phyloP scores from a whole-genome alignment of 1,140 invertebrate genomes.

The Thaumetopoea pityocampa region DNA sequence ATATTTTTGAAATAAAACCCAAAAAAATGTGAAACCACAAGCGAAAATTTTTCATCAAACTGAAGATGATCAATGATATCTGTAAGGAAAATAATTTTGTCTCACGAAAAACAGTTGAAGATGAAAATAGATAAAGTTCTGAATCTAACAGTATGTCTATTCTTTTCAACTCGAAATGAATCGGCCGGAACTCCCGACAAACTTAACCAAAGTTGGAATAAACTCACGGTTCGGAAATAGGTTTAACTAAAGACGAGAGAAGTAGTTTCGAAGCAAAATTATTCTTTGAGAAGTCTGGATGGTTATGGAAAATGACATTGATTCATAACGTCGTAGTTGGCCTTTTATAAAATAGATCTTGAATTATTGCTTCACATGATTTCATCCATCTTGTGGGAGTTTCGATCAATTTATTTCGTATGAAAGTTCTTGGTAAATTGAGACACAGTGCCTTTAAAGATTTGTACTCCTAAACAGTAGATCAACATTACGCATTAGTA shows the following conservation, averaged over 20 bases:
- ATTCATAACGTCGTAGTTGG: slow-evolving; percentile 35
- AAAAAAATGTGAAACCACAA: no score
- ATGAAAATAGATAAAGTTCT: slow-evolving; percentile 40
- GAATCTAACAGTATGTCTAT: slow-evolving; percentile 38
- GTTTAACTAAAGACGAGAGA: slow-evolving; percentile 50
- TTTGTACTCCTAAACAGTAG: no score
- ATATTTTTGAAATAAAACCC: no score
- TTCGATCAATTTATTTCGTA: slow-evolving; percentile 2
- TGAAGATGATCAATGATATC: no score
- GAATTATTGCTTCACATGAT: slow-evolving; percentile 13
- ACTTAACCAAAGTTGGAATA: slow-evolving; percentile 43
- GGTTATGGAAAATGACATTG: slow-evolving; percentile 47
- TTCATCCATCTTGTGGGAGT: slow-evolving; percentile 4
- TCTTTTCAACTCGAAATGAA: slow-evolving; percentile 58
- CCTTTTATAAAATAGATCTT: slow-evolving; percentile 17
- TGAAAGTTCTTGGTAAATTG: no score
- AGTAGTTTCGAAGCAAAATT: slow-evolving; percentile 44
- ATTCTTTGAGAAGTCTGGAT: slow-evolving; percentile 50
- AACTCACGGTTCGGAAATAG: slow-evolving; percentile 53
- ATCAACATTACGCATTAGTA: no score
- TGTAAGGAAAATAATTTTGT: slow-evolving; percentile 33
- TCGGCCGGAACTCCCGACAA: slow-evolving; percentile 47
- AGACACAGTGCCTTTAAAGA: no score
- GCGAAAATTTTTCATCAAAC: no score
- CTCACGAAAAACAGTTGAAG: slow-evolving; percentile 23